These are phyloP conservation scores for cat (Felis catus) DNA, from an alignment of 2,113 vertebrate genomes.

Conservation along the genomic window DNA sequence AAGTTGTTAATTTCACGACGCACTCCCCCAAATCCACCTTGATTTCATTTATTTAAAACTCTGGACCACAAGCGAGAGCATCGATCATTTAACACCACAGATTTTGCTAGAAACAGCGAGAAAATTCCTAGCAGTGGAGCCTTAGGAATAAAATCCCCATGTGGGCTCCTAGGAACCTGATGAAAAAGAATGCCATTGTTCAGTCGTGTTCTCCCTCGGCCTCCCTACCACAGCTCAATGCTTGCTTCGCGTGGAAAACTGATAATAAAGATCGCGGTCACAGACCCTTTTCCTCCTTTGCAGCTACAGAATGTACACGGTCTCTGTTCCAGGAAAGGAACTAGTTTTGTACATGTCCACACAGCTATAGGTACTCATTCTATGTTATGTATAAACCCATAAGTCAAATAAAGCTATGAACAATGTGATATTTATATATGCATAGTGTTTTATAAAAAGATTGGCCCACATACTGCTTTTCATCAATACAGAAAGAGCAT, in stretches of 20 bases:
- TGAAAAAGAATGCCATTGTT: conserved; percentile 38
- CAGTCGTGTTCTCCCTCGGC: conserved; percentile 71
- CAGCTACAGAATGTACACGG: conserved; percentile 95
- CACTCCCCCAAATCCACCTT: conserved; percentile 6
- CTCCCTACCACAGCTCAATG: conserved; percentile 82
- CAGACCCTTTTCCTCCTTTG: conserved; percentile 93
- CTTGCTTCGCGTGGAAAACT: conserved; percentile 94
- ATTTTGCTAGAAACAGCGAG: conserved; percentile 29
- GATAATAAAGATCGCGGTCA: conserved; percentile 99
- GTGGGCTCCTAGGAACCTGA: conserved; percentile 57
- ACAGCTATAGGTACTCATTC: conserved; percentile 92
- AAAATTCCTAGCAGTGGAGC: conserved; percentile 56
- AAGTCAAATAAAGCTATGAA: conserved; percentile 99
- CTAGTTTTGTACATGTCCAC: conserved; percentile 91
- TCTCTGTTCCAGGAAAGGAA: conserved; percentile 94
- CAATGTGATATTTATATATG: conserved; percentile 99
- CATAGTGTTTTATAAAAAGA: conserved; percentile 99
- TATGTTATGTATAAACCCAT: conserved; percentile 93
- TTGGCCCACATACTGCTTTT: conserved; percentile 97
- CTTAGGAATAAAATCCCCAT: conserved; percentile 41
- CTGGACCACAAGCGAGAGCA: not conserved
- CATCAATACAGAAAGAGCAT: conserved; percentile 94
- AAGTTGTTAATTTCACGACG: not conserved
- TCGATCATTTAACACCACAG: conserved; percentile 23
- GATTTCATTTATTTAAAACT: conserved; percentile 48